A percentile compares a stretch with the other conserved stretches of the same genome.
Evolutionary conservation across 37 sponge, comb jelly and placozoan genomes (phyloP).

Genomic region (Dysidea cf. avara): DNA sequence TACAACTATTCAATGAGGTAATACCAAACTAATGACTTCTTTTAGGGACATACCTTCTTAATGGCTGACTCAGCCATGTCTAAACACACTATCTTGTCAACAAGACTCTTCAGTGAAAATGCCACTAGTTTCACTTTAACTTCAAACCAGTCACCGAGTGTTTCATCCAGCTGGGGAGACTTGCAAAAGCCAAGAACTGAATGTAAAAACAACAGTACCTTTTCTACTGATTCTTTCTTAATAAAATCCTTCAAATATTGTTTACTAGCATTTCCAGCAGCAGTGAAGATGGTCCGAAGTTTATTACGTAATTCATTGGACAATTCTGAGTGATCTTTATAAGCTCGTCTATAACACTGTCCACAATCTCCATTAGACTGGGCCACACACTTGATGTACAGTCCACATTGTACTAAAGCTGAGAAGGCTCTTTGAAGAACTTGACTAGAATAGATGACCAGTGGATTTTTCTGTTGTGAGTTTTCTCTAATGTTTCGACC

Average conservation of each 20-base stretch:
- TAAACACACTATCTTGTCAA: slow-evolving; percentile 49
- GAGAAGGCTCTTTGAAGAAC: not conserved
- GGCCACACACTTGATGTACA: no score
- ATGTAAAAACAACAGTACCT: slow-evolving; percentile 62
- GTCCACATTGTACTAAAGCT: not conserved
- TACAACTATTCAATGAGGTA: no score
- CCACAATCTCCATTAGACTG: no score
- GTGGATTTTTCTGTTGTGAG: no score
- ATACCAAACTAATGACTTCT: no score
- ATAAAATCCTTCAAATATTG: slow-evolving; percentile 33
- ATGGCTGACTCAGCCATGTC: slow-evolving; percentile 49
- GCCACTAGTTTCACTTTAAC: slow-evolving; percentile 11
- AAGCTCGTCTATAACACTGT: not conserved
- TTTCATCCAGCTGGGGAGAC: not conserved
- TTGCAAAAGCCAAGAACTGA: slow-evolving; percentile 50
- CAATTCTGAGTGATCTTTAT: not conserved
- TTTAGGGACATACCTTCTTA: slow-evolving; percentile 52
- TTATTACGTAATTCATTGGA: not conserved
- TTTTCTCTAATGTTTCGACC: not conserved
- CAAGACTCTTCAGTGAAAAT: slow-evolving; percentile 19
- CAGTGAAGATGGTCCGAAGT: slow-evolving; percentile 27
- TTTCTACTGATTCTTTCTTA: slow-evolving; percentile 6
- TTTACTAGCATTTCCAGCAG: slow-evolving; percentile 23
- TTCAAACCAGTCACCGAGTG: not conserved
- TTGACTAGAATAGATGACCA: not conserved